Percentiles rank a stretch among this genome's conserved stretches.
Evolutionary conservation across 2,797 vertebrate genomes (phyloP).

Genomic region (Falco berigora): DNA sequence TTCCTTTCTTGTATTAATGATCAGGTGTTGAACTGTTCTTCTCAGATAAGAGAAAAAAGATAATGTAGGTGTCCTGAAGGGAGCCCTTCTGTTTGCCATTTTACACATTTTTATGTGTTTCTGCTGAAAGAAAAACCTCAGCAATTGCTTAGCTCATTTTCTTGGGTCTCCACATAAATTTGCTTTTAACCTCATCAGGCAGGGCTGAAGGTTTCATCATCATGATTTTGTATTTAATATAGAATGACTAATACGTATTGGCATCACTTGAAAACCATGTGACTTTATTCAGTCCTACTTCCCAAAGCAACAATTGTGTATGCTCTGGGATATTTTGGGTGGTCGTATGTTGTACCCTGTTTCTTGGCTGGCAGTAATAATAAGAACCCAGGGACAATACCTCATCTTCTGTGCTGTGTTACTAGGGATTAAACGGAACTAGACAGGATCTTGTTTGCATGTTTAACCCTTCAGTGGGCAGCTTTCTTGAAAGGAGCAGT

Average conservation of each 20-base stretch:
- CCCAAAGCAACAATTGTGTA: rapidly evolving
- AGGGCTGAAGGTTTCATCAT: not conserved
- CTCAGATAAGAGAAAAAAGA: not conserved
- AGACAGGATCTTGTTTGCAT: not conserved
- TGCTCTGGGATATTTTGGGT: not conserved
- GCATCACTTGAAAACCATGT: not conserved
- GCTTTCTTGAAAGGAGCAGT: not conserved
- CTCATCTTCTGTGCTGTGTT: not conserved
- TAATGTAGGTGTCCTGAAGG: not conserved
- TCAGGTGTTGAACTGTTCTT: not conserved
- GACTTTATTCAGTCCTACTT: not conserved
- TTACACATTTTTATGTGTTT: not conserved
- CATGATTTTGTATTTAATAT: not conserved
- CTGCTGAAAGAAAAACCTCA: not conserved
- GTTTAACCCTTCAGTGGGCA: not conserved
- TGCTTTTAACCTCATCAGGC: not conserved
- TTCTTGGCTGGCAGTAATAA: not conserved
- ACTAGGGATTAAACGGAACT: slow-evolving; percentile 5
- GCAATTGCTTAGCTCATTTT: not conserved
- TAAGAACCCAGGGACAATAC: not conserved
- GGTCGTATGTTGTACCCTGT: not conserved
- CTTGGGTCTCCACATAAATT: not conserved
- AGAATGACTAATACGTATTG: not conserved
- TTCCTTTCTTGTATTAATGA: not conserved
- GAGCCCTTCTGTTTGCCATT: not conserved